Conservation (phyloP, 2,113 vertebrate genomes). For the Oenanthe melanoleuca region DNA sequence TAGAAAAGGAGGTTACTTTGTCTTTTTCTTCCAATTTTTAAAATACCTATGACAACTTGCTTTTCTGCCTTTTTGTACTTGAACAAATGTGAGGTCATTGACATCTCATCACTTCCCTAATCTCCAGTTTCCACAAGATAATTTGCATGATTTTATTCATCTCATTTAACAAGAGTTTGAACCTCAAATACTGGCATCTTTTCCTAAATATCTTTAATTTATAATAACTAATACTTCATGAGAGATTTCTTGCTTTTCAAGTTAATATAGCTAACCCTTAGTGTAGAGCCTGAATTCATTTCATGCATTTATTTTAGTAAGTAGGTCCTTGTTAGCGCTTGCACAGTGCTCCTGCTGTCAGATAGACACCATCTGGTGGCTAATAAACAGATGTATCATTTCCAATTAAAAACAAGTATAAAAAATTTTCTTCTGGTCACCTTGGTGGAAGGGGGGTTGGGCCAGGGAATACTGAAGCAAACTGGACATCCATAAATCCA, state of each 20-base stretch:
- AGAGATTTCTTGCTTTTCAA: not conserved
- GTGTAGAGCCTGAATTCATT: not conserved
- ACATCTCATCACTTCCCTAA: not conserved
- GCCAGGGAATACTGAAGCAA: not conserved
- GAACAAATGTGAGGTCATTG: not conserved
- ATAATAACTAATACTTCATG: not conserved
- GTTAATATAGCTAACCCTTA: not conserved
- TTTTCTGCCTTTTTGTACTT: not conserved
- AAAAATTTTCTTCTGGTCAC: not conserved
- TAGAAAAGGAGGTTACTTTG: not conserved
- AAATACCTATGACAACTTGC: not conserved
- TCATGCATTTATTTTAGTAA: not conserved
- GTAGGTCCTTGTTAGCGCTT: not conserved
- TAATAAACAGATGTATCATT: not conserved
- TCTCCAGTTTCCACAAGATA: not conserved
- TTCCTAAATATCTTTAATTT: not conserved
- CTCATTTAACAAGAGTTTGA: not conserved
- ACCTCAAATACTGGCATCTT: not conserved
- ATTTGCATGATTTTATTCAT: not conserved
- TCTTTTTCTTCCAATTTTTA: not conserved
- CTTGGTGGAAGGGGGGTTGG: not conserved
- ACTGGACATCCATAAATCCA: not conserved
- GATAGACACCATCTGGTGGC: conserved; percentile 5
- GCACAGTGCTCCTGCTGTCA: not conserved
- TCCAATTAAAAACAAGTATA: not conserved